Evolutionary conservation across 2,113 vertebrate genomes (phyloP).

Genomic region (Tachysurus fulvidraco): DNA sequence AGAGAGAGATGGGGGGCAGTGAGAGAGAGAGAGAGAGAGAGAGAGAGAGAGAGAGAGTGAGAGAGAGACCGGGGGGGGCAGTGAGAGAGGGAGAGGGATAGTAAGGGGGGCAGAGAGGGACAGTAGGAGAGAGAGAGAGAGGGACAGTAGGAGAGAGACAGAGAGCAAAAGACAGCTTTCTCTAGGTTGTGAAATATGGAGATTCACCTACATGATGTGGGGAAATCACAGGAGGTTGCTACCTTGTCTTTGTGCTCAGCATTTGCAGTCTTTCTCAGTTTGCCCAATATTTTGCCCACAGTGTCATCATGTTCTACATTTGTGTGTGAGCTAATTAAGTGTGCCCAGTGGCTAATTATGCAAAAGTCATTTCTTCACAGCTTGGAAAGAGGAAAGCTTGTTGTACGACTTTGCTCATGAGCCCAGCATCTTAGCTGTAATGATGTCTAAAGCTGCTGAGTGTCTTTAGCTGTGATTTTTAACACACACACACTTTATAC

Average conservation of each 20-base stretch:
- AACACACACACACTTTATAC: background rate
- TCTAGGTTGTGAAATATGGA: constrained; percentile 57
- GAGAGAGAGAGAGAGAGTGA: no score
- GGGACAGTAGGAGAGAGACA: no score
- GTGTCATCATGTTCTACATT: background rate
- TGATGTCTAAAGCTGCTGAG: background rate
- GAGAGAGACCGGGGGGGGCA: no score
- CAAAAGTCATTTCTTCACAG: background rate
- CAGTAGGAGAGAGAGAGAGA: no score
- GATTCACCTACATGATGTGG: constrained; percentile 52
- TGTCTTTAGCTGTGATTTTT: no score
- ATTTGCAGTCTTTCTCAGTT: background rate
- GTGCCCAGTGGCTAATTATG: background rate
- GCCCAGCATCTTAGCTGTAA: background rate
- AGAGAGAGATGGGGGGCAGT: no score
- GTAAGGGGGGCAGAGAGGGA: no score
- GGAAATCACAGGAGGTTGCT: background rate
- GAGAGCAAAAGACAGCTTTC: background rate
- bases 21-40: no score
- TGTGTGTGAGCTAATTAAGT: background rate
- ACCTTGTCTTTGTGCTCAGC: background rate
- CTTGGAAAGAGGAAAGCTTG: background rate
- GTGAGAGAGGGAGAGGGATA: no score
- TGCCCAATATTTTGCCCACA: background rate
- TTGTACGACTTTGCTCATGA: background rate